Percentiles rank a stretch among this genome's conserved stretches.
phyloP scores from a whole-genome alignment of 2,888 invertebrate genomes.

The Eumacrocentrus americanus region DNA sequence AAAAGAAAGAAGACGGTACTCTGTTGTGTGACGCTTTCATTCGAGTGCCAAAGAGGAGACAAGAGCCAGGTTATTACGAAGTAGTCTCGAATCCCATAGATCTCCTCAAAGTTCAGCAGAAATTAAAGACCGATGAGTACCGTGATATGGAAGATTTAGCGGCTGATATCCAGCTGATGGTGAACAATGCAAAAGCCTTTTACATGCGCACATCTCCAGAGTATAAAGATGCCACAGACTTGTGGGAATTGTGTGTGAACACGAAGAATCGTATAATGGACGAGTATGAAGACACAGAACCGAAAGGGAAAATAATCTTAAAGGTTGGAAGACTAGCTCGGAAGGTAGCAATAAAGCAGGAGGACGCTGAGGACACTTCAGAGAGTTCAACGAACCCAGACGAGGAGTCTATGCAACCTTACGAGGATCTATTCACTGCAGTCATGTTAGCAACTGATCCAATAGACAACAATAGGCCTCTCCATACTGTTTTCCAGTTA shows the following conservation, averaged over 20 bases:
- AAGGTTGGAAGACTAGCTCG: constrained; percentile 64
- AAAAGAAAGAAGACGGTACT: constrained; percentile 90
- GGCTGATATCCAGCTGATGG: constrained; percentile 87
- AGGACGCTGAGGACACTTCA: constrained; percentile 73
- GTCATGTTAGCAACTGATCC: constrained; percentile 86
- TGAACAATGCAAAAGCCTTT: constrained; percentile 94
- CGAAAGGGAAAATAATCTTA: constrained; percentile 65
- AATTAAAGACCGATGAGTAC: constrained; percentile 96
- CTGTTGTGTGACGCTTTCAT: constrained; percentile 93
- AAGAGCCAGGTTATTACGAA: constrained; percentile 89
- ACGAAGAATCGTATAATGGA: constrained; percentile 64
- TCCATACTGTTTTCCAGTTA: constrained; percentile 88
- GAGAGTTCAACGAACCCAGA: constrained; percentile 75
- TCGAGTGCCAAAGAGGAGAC: constrained; percentile 90
- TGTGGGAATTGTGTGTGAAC: constrained; percentile 82
- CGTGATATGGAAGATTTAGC: constrained; percentile 91
- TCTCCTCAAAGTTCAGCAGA: constrained; percentile 92
- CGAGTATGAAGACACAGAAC: constrained; percentile 63
- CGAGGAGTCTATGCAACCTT: constrained; percentile 77
- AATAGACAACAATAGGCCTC: constrained; percentile 74
- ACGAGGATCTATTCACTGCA: constrained; percentile 88
- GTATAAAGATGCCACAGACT: constrained; percentile 85
- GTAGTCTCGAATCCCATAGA: constrained; percentile 95
- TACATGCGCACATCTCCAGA: constrained; percentile 86
- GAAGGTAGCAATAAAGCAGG: constrained; percentile 59